Evolutionary conservation across 2,797 vertebrate species (phyloP), one percentile per base, ranked within the genome.

Genomic region (Scomberomorus guttatus): DNA sequence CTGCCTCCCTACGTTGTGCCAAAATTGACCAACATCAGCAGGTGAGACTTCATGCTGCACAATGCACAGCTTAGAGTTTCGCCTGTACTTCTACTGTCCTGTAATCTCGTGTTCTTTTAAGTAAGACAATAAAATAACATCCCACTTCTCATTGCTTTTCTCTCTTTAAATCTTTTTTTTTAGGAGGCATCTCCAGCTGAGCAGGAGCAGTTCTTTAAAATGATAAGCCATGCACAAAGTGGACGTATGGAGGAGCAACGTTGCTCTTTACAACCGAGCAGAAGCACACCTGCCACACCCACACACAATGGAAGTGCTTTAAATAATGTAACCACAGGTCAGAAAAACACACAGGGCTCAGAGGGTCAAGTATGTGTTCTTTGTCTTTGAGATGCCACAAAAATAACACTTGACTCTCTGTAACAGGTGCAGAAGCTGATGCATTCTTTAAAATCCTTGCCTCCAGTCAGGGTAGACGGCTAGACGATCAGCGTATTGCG

Each of bases 171-270:
- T 32, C 70, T 58, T 44, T 39, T 27, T 72, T 58, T 48, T 39
- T 20, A 92, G 90, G 83, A 85, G 56, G 20, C 51, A 3, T 82
- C 81, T 32, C 29, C 48, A 54, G 69, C 67, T 56, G 83, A 93
- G 9, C 75, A 92, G 63, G 81, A 91, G 0, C 25, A 75, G 3
- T 91, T 94, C 60, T n/a, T 91, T 37, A 83, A 90, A 71, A 93
- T 92, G 72, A 91, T 93, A 25, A 90, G 55, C 58, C 85, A 88
- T 39, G 81, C 88, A 58, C 91, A 93, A 77, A 74, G 80, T 13
- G 89, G 85, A 75, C 90, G 92, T 7, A 93, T 95, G 88, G 91
- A 94, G 0, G 93, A 93, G 8, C 94, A 95, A 32, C 92, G 92
- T 6, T 94, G 93, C 68, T 71, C 75, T 83, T 81, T 94, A 52